Percentiles rank a stretch among this genome's conserved stretches.
Conservation (phyloP, 2,888 invertebrate genomes). For the Cylindroiulus punctatus region DNA sequence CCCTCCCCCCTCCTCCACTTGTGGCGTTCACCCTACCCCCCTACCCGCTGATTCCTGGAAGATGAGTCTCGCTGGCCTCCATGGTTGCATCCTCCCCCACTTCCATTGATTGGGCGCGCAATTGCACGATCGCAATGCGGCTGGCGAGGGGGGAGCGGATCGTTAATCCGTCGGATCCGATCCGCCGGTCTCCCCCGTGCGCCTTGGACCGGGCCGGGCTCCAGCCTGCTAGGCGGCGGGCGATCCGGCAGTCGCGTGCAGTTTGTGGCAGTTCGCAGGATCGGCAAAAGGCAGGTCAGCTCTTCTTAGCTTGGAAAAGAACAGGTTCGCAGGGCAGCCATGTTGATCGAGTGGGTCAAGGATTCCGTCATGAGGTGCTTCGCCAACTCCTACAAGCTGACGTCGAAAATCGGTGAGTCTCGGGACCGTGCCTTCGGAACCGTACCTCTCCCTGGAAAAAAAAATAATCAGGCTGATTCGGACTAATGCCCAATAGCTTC, state of each 20-base stretch:
- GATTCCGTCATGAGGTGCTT: slow-evolving; percentile 94
- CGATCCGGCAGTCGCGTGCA: slow-evolving; percentile 46
- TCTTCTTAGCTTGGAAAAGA: not conserved
- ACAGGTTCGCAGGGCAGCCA: slow-evolving; percentile 63
- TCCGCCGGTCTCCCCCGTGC: not conserved
- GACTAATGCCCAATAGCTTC: slow-evolving; percentile 48
- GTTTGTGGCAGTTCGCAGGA: not conserved
- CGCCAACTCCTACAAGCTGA: slow-evolving; percentile 86
- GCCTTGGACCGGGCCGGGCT: slow-evolving; percentile 15
- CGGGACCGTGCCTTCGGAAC: not conserved
- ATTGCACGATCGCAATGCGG: slow-evolving; percentile 25
- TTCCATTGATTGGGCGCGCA: not conserved
- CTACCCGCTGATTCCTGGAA: not conserved
- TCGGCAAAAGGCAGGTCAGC: not conserved
- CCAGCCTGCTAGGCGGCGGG: slow-evolving; percentile 47
- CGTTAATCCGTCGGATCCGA: not conserved
- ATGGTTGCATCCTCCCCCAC: slow-evolving; percentile 26
- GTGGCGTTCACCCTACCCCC: not conserved
- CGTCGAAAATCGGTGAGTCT: slow-evolving; percentile 67
- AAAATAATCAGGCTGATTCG: not conserved
- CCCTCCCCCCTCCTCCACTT: not conserved
- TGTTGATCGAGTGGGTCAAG: slow-evolving; percentile 90
- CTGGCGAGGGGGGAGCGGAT: slow-evolving; percentile 5
- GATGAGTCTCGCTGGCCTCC: not conserved
- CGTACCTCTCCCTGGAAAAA: not conserved